Evolutionary conservation across 2,888 invertebrate genomes (phyloP).

Genomic region (Plagodis pulveraria): DNA sequence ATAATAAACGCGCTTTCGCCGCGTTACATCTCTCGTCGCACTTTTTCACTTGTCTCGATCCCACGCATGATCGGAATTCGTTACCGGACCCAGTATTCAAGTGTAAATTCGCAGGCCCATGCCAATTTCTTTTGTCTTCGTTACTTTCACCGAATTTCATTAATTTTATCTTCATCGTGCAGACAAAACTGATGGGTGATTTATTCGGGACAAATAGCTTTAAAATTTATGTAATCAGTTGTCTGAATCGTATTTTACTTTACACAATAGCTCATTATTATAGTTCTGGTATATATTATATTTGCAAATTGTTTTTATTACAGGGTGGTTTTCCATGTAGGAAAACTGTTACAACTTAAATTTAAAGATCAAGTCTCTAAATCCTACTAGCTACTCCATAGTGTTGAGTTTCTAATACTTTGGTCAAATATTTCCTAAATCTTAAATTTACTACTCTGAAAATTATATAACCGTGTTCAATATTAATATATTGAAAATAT

Average conservation of each 20-base stretch:
- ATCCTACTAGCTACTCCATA: no score
- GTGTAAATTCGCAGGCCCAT: constrained; percentile 27
- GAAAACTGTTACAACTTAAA: no score
- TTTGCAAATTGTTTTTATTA: no score
- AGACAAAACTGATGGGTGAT: constrained; percentile 8
- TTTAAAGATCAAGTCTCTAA: no score
- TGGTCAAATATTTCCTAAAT: no score
- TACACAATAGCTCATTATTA: background rate
- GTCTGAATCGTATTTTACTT: constrained; percentile 3
- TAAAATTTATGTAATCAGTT: constrained; percentile 4
- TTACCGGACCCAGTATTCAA: constrained; percentile 29
- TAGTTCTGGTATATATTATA: background rate
- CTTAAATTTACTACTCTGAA: no score
- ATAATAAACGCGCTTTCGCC: constrained; percentile 39
- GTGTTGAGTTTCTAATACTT: no score
- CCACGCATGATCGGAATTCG: constrained; percentile 45
- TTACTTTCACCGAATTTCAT: constrained; percentile 23
- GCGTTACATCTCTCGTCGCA: constrained; percentile 27
- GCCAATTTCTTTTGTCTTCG: constrained; percentile 31
- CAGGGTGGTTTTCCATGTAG: no score
- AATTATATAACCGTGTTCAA: no score
- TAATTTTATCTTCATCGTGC: constrained; percentile 9
- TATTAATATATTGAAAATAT: no score
- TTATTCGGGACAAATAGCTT: constrained; percentile 6
- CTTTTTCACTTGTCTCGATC: constrained; percentile 39